Percentiles rank a stretch among this genome's conserved stretches.
phyloP scores from a whole-genome alignment of 2,888 invertebrate genomes.

The Psylliodes chrysocephalus region DNA sequence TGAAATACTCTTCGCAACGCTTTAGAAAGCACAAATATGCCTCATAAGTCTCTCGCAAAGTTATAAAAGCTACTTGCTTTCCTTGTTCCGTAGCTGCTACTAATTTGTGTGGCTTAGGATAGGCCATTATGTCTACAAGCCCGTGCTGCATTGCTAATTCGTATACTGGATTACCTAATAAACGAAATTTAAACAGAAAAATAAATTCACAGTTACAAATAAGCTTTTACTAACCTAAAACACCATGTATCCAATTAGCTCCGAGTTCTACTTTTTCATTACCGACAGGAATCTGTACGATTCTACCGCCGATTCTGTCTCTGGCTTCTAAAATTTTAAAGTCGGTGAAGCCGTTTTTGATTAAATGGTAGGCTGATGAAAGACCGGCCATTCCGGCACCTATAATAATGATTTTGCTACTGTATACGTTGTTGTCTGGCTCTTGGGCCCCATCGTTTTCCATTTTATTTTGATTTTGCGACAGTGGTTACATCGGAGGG shows the following conservation, averaged over 20 bases:
- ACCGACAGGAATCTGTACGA: constrained; percentile 79
- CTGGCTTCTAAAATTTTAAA: constrained; percentile 85
- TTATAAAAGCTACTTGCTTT: constrained; percentile 84
- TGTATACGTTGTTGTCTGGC: constrained; percentile 35
- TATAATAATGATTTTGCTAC: constrained; percentile 78
- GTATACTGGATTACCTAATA: constrained; percentile 91
- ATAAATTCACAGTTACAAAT: too few species aligned
- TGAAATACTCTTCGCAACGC: constrained; percentile 92
- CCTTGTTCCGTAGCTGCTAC: constrained; percentile 91
- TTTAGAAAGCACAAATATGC: constrained; percentile 91
- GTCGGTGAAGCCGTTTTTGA: constrained; percentile 82
- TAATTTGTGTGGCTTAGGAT: constrained; percentile 88
- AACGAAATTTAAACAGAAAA: too few species aligned
- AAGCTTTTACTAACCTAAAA: constrained; percentile 74
- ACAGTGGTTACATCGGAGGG: constrained; percentile 47
- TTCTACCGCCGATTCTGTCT: constrained; percentile 83
- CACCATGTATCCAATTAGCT: constrained; percentile 95
- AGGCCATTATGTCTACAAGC: constrained; percentile 85
- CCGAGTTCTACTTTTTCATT: constrained; percentile 80
- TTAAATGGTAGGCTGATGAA: constrained; percentile 83
- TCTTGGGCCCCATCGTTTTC: constrained; percentile 39
- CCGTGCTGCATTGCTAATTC: constrained; percentile 86
- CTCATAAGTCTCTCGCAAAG: constrained; percentile 91
- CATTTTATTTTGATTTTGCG: constrained; percentile 44
- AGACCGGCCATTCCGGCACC: constrained; percentile 89